Evolutionary conservation across 2,797 vertebrate species (phyloP).

Genomic region (Thamnophis elegans): DNA sequence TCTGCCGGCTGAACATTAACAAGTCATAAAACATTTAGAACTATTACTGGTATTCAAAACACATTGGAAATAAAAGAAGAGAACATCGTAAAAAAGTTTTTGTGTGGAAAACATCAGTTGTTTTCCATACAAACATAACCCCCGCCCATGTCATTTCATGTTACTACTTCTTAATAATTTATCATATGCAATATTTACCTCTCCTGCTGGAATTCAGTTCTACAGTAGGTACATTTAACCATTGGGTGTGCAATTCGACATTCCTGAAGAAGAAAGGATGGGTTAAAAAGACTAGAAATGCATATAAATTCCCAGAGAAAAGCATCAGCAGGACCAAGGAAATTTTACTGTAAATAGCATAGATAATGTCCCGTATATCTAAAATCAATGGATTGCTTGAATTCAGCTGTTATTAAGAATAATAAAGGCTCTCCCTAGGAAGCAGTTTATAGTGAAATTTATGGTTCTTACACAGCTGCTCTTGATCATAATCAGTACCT

Average conservation of each 20-base stretch:
- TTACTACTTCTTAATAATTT: background rate
- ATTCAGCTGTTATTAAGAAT: background rate
- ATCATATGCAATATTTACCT: slow-evolving; percentile 75
- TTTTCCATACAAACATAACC: too few species aligned
- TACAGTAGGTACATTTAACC: slow-evolving; percentile 97
- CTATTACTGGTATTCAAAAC: background rate
- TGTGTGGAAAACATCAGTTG: background rate
- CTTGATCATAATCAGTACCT: background rate
- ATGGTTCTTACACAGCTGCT: background rate
- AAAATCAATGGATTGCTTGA: background rate
- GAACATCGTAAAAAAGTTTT: background rate
- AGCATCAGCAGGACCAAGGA: background rate
- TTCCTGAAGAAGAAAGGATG: slow-evolving; percentile 77
- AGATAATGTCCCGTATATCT: background rate
- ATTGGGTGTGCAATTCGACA: slow-evolving; percentile 97
- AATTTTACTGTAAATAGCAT: background rate
- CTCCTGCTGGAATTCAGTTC: slow-evolving; percentile 98
- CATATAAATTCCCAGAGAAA: background rate
- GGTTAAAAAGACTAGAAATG: background rate
- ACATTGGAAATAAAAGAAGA: background rate
- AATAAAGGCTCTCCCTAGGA: background rate
- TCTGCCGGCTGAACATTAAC: background rate
- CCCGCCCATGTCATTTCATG: background rate
- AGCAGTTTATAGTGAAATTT: background rate
- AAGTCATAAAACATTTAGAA: background rate